Conservation (phyloP, 2,888 invertebrate genomes). For the Melanotus villosus region DNA sequence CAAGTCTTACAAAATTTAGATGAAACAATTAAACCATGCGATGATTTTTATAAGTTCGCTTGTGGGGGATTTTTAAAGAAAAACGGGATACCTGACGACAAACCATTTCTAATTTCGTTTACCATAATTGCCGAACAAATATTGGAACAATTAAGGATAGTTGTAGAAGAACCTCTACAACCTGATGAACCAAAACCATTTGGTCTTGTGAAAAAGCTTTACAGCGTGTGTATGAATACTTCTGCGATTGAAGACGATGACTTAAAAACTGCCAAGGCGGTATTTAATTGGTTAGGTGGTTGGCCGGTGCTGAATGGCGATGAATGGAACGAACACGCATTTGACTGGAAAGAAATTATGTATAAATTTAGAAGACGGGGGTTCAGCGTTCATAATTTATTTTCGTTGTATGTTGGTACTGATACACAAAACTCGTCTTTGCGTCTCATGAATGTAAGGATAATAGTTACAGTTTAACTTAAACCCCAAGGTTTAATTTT, state of each 20-base stretch:
- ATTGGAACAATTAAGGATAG: conserved; percentile 78
- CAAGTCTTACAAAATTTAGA: conserved; percentile 81
- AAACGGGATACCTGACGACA: conserved; percentile 85
- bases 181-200: conserved; percentile 80
- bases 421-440: conserved; percentile 91
- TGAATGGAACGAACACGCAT: conserved; percentile 79
- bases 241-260: conserved; percentile 85
- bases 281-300: conserved; percentile 85
- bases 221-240: conserved; percentile 90
- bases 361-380: conserved; percentile 43
- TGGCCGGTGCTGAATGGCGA: conserved; percentile 92
- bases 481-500: conserved; percentile 19
- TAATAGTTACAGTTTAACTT: too few relatives aligned
- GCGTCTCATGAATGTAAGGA: conserved; percentile 86
- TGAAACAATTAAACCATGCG: conserved; percentile 80
- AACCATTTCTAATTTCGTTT: conserved; percentile 83
- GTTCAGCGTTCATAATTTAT: conserved; percentile 38
- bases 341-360: conserved; percentile 76
- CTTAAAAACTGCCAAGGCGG: conserved; percentile 77
- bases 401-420: conserved; percentile 88
- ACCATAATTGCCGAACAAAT: conserved; percentile 82
- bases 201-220: conserved; percentile 85
- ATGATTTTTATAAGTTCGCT: conserved; percentile 86
- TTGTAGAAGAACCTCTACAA: conserved; percentile 77
- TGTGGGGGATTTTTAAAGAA: conserved; percentile 82